phyloP scores from a whole-genome alignment of 2,888 invertebrate species.

The Aphodius sticticus region DNA sequence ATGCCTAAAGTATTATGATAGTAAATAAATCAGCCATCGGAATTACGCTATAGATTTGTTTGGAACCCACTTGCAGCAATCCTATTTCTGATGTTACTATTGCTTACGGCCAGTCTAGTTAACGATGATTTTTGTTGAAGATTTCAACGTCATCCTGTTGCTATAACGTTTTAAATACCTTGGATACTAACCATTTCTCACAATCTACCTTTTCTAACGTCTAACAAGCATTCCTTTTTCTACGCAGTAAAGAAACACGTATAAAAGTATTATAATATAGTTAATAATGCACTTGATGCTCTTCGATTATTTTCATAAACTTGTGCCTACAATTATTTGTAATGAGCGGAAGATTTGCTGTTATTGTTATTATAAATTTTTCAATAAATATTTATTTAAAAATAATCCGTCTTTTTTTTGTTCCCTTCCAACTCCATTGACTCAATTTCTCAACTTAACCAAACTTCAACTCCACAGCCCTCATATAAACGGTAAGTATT shows the following conservation, averaged over 20 bases:
- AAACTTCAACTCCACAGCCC: too few species aligned
- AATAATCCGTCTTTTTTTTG: conserved; percentile 25
- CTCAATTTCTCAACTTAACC: too few species aligned
- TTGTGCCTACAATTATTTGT: conserved; percentile 34
- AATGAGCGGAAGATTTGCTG: conserved; percentile 30
- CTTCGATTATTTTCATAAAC: conserved; percentile 25
- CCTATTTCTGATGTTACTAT: too few species aligned
- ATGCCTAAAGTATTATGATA: background rate
- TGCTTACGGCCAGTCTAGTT: background rate
- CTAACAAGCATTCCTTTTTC: conserved; percentile 20
- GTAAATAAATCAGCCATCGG: background rate
- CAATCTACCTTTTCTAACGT: background rate
- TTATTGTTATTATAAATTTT: conserved; percentile 37
- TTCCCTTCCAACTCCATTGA: background rate
- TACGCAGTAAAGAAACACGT: conserved; percentile 13
- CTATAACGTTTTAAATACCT: background rate
- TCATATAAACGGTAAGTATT: too few species aligned
- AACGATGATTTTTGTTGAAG: conserved; percentile 4
- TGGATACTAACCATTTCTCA: background rate
- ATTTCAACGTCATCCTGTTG: background rate
- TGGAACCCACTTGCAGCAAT: background rate
- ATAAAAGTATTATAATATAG: conserved; percentile 16
- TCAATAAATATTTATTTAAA: conserved; percentile 39
- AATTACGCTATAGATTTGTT: background rate
- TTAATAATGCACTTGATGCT: conserved; percentile 9